These are phyloP conservation scores for Lepidocolaptes lacrymiger DNA, from an alignment of 2,797 vertebrate genomes.

Conservation along the genomic window DNA sequence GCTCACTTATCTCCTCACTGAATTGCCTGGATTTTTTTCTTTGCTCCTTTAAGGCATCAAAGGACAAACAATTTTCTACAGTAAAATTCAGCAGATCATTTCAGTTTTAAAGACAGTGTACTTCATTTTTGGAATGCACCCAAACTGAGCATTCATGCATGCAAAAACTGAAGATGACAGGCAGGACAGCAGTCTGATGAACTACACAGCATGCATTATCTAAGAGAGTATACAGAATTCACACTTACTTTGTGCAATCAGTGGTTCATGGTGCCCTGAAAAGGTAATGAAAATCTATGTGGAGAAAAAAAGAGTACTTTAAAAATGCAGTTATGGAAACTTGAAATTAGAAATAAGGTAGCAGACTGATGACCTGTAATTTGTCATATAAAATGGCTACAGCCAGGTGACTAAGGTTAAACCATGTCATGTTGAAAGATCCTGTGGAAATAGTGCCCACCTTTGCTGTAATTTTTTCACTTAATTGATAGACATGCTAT, in stretches of 20 bases:
- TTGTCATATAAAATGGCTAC: neutral
- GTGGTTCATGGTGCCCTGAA: neutral
- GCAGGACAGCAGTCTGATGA: neutral
- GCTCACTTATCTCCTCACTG: too few species aligned
- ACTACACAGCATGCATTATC: neutral
- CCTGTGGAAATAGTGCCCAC: neutral
- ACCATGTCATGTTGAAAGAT: neutral
- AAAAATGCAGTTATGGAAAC: neutral
- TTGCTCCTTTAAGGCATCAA: too few species aligned
- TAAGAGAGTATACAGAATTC: neutral
- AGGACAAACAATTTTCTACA: neutral
- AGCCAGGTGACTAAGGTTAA: neutral
- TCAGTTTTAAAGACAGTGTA: neutral
- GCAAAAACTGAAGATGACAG: neutral
- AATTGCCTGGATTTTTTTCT: too few species aligned
- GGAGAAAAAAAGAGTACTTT: neutral
- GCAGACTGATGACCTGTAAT: neutral
- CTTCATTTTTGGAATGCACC: neutral
- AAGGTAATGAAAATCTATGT: neutral
- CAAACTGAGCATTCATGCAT: neutral
- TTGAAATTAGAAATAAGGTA: neutral
- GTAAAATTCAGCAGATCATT: neutral
- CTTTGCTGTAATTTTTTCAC: neutral
- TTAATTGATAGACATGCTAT: neutral
- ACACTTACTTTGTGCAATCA: neutral